Evolutionary conservation across 2,888 invertebrate genomes (phyloP), one percentile per base, ranked within the genome.

Genomic region (Alloplasta piceator): DNA sequence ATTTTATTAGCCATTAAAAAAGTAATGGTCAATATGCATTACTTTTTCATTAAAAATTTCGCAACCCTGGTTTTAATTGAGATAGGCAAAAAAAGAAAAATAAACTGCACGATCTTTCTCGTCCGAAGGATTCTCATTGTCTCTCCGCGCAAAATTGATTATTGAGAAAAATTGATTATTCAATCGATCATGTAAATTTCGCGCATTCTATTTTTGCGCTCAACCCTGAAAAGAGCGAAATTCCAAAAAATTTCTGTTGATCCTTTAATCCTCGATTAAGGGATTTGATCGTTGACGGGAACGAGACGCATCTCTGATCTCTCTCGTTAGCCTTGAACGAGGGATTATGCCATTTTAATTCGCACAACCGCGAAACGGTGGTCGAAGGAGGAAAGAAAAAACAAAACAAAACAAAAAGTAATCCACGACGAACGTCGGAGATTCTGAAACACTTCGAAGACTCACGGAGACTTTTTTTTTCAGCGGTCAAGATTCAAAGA

Each of bases 301-400:
- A 39, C 16, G 16, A 77, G 56, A 64, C 64, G 58, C 43, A 26
- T 26, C 26, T 26, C 26, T 67, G 64, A 56, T 66, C 64, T 41
- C 66, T 9, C 38, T n/a, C 41, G 76, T 61, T 43, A 68, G 63
- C 60, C 72, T 80, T 63, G 80, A 55, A 56, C 61, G 43, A 4
- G 64, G 76, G 75, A 80, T 80, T 76, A 72, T 55, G 63, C 68
- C 60, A 72, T 67, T 70, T 74, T 71, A 76, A 76, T 76, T 55
- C 41, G 63, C 60, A 67, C 67, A 76, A 36, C 56, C 67, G 38
- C 76, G 76, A 72, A 26, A 26, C 56, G 48, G 48, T 58, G 48
- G 16, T 72, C 58, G n/a, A 66, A n/a, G 26, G 9, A 43, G 36
- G 38, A 43, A 64, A 48, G 5, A 36, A 43, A 43, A 12, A 63